Conservation (phyloP, 2,797 vertebrate species). For the Phaenicophaeus curvirostris region DNA sequence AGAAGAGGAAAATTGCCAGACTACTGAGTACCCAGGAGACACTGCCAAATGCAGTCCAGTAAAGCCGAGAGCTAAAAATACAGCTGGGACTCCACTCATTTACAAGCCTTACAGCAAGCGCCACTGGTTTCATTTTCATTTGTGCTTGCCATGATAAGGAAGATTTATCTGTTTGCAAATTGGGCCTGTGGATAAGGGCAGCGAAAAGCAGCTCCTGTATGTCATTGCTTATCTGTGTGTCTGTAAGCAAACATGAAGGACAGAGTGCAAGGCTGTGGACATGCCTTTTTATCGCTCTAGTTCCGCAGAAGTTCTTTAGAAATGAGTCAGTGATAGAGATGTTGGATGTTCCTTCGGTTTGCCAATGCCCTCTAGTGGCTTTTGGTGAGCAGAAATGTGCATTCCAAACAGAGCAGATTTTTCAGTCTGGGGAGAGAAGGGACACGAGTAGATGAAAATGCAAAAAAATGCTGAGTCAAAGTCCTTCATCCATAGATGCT, state of each 20-base stretch:
- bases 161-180: not conserved
- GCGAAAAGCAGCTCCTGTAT: not conserved
- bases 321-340: accelerated
- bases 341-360: not conserved
- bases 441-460: not conserved
- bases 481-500: not conserved
- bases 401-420: not conserved
- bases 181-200: not conserved
- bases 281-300: accelerated
- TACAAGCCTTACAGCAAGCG: not conserved
- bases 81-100: not conserved
- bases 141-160: accelerated
- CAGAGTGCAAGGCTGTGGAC: not conserved
- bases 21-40: not conserved
- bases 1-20: not conserved
- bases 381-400: not conserved
- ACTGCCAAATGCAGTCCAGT: not conserved
- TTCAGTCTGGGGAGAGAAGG: not conserved
- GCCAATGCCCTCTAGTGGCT: conserved; percentile 48
- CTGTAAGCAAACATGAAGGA: not conserved
- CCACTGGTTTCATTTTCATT: not conserved
- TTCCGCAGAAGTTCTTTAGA: not conserved
- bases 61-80: not conserved
- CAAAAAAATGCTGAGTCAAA: not conserved
- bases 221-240: not conserved